phyloP scores from a whole-genome alignment of 1,140 invertebrate species.

The Monomorium pharaonis region DNA sequence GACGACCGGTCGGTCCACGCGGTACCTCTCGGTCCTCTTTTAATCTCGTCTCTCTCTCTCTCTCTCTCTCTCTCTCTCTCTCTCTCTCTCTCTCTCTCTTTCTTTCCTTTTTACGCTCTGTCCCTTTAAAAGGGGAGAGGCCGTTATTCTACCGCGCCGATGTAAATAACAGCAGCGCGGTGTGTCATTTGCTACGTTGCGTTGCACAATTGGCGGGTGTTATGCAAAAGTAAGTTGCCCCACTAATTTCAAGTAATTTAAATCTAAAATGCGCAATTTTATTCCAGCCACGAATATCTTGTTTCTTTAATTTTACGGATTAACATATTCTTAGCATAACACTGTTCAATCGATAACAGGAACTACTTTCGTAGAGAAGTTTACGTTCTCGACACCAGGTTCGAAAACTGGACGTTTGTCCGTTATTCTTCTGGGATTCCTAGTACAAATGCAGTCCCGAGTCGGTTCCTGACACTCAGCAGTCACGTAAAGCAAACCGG shows the following conservation, averaged over 20 bases:
- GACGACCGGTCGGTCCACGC: conserved; percentile 54
- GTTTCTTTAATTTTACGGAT: background rate
- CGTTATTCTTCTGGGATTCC: background rate
- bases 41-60: conserved; percentile 14
- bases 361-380: background rate
- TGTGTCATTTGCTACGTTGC: conserved; percentile 47
- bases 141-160: conserved; percentile 45
- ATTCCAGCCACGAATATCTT: background rate
- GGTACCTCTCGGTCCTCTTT: background rate
- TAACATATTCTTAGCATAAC: background rate
- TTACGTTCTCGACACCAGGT: background rate
- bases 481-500: conserved; percentile 17
- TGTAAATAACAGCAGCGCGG: conserved; percentile 29
- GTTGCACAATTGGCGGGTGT: conserved; percentile 46
- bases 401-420: too few species aligned
- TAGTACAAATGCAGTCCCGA: background rate
- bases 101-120: background rate
- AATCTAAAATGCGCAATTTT: conserved; percentile 5
- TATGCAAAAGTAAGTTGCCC: conserved; percentile 16
- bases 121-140: background rate
- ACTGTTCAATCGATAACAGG: background rate
- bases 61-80: conserved; percentile 1
- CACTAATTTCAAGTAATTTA: conserved; percentile 36
- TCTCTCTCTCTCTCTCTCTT: background rate
- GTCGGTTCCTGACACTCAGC: background rate